These are phyloP conservation scores for Myotis yumanensis DNA, from an alignment of 2,113 vertebrate genomes.

Conservation along the genomic window DNA sequence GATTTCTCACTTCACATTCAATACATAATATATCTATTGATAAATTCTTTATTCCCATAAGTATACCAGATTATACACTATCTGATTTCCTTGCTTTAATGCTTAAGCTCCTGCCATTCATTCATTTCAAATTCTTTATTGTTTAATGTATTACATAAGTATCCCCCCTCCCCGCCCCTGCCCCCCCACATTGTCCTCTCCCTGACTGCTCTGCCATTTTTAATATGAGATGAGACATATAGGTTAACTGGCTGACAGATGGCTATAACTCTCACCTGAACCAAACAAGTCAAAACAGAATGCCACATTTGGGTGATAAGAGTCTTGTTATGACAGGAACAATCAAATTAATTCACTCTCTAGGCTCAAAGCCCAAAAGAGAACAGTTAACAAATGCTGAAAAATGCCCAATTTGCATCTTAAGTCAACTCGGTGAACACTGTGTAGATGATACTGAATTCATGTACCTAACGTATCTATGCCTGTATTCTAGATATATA, in stretches of 20 bases:
- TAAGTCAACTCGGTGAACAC: neutral
- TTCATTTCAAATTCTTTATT: too few relatives aligned
- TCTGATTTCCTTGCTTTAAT: conserved; percentile 25
- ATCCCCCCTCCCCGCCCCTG: too few relatives aligned
- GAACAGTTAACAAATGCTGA: neutral
- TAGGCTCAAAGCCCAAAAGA: neutral
- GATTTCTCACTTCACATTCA: neutral
- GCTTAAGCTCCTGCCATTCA: neutral
- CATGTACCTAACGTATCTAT: neutral
- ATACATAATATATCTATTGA: neutral
- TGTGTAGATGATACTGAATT: neutral
- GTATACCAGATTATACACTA: neutral
- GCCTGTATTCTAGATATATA: neutral
- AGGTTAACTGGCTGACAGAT: neutral
- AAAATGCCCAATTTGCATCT: neutral
- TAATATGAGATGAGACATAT: neutral
- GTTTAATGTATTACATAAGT: too few relatives aligned
- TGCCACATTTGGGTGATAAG: neutral
- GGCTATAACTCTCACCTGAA: neutral
- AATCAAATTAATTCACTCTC: neutral
- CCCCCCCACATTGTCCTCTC: too few relatives aligned
- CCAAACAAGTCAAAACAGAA: neutral
- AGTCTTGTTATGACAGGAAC: neutral
- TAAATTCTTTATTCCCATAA: conserved; percentile 3
- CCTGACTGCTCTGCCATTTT: neutral